Evolutionary conservation across 1,140 invertebrate species (phyloP).

Genomic region (Lordiphosa mommai): DNA sequence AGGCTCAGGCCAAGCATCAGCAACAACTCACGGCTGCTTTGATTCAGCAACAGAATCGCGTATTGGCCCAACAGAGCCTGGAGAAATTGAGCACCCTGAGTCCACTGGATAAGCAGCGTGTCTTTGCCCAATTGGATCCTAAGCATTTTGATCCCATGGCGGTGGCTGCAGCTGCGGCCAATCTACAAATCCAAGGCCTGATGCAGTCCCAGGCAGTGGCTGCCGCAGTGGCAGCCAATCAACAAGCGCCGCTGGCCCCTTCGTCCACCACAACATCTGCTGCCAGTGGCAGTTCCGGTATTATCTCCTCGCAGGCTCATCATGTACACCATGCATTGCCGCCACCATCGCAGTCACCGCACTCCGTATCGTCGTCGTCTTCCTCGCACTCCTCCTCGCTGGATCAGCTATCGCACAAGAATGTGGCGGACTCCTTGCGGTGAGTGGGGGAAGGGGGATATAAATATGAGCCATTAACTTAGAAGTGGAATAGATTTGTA

Average conservation of each 20-base stretch:
- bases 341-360: constrained; percentile 73
- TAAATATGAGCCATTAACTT: no score
- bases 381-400: constrained; percentile 73
- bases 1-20: constrained; percentile 63
- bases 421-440: constrained; percentile 61
- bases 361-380: constrained; percentile 61
- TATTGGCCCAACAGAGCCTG: constrained; percentile 82
- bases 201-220: constrained; percentile 72
- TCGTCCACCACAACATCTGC: constrained; percentile 18
- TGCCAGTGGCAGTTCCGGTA: constrained; percentile 12
- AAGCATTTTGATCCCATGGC: constrained; percentile 78
- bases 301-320: constrained; percentile 27
- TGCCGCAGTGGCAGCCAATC: constrained; percentile 61
- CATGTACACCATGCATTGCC: constrained; percentile 61
- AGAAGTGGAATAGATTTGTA: no score
- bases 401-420: constrained; percentile 68
- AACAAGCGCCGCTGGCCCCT: constrained; percentile 23
- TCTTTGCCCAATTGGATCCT: constrained; percentile 80
- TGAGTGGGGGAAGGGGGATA: no score
- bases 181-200: constrained; percentile 70
- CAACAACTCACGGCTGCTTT: constrained; percentile 81
- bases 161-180: constrained; percentile 71
- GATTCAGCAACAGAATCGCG: constrained; percentile 82
- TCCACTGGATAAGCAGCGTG: constrained; percentile 81
- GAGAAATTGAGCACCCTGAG: constrained; percentile 81